Evolutionary conservation across 2,888 invertebrate genomes (phyloP), one percentile per base, ranked within the genome.

Genomic region (Opisthograptis luteolata): DNA sequence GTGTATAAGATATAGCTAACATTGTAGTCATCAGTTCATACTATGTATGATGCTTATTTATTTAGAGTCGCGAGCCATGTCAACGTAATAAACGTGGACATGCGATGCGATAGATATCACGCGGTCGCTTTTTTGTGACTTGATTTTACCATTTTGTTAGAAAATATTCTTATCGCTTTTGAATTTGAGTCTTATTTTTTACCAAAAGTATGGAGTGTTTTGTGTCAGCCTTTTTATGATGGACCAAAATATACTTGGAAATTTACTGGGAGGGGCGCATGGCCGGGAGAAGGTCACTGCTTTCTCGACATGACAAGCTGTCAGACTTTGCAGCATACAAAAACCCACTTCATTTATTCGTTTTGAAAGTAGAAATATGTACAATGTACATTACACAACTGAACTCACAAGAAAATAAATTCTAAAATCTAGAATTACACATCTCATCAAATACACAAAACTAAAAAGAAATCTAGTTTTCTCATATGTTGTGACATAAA

Each of bases 21-120:
- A n/a, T n/a, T n/a, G n/a, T n/a, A n/a, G n/a, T n/a, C n/a, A n/a
- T n/a, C n/a, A n/a, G n/a, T n/a, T n/a, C n/a, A n/a, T n/a, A n/a
- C n/a, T n/a, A 49, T 50, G 34, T 42, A 52, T 39, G 56, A 55
- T 47, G 34, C 55, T 60, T 55, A 37, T 54, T 39, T 64, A 60
- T 55, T 52, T 65, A 47, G 27, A 45, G 51, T 37, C 12, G 9
- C 10, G 40, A 41, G 39, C 40, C 35, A 39, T 35, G 22, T 43
- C 15, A 22, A n/a, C 17, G 30, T 14, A 30, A 34, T 52, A 34
- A 59, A 45, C 37, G 28, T 22, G 25, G 32, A 19, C 50, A 56
- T 61, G 47, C 53, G 34, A 46, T 58, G 48, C 42, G 51, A 54
- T 42, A 55, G 47, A 55, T 58, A 31, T 28, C 57, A 60, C 60